These are phyloP conservation scores for Netelia inedita DNA, from an alignment of 2,888 invertebrate genomes.

Conservation along the genomic window DNA sequence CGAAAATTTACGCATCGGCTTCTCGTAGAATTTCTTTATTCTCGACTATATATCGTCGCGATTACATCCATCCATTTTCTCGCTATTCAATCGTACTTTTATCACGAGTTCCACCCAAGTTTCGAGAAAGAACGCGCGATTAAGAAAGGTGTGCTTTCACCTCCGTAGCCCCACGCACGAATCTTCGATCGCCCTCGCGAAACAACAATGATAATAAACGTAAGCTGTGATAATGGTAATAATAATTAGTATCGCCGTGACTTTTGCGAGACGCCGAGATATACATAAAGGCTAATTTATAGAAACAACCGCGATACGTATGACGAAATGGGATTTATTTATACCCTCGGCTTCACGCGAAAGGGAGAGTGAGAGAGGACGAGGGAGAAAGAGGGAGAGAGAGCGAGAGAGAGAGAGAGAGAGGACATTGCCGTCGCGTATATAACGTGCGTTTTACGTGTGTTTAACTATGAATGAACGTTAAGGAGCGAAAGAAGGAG, in stretches of 20 bases:
- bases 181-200: slow-evolving; percentile 38
- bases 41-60: neutral
- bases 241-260: slow-evolving; percentile 24
- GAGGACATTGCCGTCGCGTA: neutral
- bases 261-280: slow-evolving; percentile 9
- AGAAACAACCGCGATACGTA: slow-evolving; percentile 64
- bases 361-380: neutral
- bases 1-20: neutral
- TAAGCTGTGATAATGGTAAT: slow-evolving; percentile 11
- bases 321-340: slow-evolving; percentile 79
- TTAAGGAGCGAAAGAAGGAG: slow-evolving; percentile 68
- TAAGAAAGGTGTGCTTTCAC: slow-evolving; percentile 49
- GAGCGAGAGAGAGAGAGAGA: neutral
- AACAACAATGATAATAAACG: slow-evolving; percentile 34
- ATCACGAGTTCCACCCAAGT: slow-evolving; percentile 21
- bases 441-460: slow-evolving; percentile 54
- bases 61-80: slow-evolving; percentile 23
- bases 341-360: slow-evolving; percentile 72
- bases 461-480: slow-evolving; percentile 77
- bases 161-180: slow-evolving; percentile 29
- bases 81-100: slow-evolving; percentile 12
- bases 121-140: slow-evolving; percentile 58
- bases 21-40: neutral
- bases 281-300: neutral
- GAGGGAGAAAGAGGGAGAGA: neutral